Evolutionary conservation across 2,797 vertebrate genomes (phyloP).

Genomic region (Gouania willdenowi): DNA sequence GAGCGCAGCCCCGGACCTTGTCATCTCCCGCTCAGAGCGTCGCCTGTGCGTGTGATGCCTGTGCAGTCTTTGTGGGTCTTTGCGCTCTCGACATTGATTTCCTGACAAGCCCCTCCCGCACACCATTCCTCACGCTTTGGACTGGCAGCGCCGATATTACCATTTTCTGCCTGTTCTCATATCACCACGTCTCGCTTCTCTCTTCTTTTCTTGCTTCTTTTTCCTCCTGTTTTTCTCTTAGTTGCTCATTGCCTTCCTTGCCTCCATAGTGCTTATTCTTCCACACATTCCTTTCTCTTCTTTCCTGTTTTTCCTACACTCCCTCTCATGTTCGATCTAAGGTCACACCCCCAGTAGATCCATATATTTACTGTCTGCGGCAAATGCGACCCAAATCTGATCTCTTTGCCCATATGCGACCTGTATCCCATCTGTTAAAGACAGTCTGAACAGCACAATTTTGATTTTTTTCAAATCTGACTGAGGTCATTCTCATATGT

Average conservation of each 20-base stretch:
- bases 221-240: too few species aligned
- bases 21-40: conserved; percentile 55
- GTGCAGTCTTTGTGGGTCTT: conserved; percentile 28
- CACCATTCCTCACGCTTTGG: conserved; percentile 34
- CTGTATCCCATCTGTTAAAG: too few species aligned
- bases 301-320: neutral
- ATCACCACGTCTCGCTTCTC: neutral
- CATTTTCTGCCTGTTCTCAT: conserved; percentile 47
- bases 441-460: too few species aligned
- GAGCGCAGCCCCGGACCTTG: conserved; percentile 64
- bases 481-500: too few species aligned
- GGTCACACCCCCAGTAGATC: conserved; percentile 9
- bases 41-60: conserved; percentile 5
- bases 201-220: neutral
- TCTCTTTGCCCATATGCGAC: too few species aligned
- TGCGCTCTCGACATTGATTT: conserved; percentile 67
- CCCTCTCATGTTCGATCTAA: conserved; percentile 14
- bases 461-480: too few species aligned
- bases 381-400: too few species aligned
- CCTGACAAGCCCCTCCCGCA: conserved; percentile 46
- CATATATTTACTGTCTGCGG: too few species aligned
- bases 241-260: too few species aligned
- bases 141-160: conserved; percentile 60
- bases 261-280: too few species aligned
- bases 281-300: neutral